Conservation (phyloP, 2,888 invertebrate genomes). For the Epistrophe eligans region DNA sequence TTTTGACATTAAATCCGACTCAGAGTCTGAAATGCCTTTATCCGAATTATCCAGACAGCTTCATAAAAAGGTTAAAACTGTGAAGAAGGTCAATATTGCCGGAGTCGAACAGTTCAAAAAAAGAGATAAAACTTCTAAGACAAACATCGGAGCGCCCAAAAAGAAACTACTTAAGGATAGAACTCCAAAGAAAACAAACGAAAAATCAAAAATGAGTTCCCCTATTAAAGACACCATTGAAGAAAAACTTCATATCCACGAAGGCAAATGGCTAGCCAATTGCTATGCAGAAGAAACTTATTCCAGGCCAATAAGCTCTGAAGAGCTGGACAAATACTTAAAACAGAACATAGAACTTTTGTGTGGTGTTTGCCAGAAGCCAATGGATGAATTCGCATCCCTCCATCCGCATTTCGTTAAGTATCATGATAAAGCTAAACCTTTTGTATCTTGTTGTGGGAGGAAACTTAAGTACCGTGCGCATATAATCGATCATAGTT, state of each 20-base stretch:
- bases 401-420: constrained; percentile 77
- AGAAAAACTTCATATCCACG: constrained; percentile 3
- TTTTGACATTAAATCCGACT: constrained; percentile 22
- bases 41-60: constrained; percentile 24
- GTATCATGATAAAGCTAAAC: constrained; percentile 78
- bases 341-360: constrained; percentile 70
- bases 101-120: background rate
- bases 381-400: constrained; percentile 73
- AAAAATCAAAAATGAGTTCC: background rate
- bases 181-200: background rate
- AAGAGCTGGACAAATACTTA: constrained; percentile 77
- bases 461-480: constrained; percentile 80
- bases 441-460: constrained; percentile 80
- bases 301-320: constrained; percentile 77
- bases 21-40: constrained; percentile 56
- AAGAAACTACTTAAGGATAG: background rate
- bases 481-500: constrained; percentile 80
- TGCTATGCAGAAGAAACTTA: constrained; percentile 74
- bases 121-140: background rate
- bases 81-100: background rate
- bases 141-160: background rate
- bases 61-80: background rate
- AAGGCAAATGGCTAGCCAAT: constrained; percentile 18
- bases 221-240: background rate
- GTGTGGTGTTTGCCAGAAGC: constrained; percentile 75